Conservation (phyloP, 2,888 invertebrate genomes). For the Rotaria sp. region DNA sequence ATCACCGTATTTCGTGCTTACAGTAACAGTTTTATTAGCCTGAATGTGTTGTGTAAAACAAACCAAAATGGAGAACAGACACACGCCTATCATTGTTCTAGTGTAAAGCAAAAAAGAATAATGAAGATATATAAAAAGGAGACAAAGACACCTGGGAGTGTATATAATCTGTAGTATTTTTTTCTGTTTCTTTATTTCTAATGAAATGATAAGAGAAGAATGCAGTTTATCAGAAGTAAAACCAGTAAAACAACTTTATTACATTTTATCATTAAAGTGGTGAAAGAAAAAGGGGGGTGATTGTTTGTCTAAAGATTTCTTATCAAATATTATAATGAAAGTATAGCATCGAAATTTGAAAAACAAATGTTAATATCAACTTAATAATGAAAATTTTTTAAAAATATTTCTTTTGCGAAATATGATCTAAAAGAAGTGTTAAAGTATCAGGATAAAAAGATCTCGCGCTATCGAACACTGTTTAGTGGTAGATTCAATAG, state of each 20-base stretch:
- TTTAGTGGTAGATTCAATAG: too few relatives aligned
- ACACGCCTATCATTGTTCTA: neutral
- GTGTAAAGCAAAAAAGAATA: neutral
- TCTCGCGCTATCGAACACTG: too few relatives aligned
- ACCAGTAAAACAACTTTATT: neutral
- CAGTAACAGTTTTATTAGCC: neutral
- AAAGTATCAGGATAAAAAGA: too few relatives aligned
- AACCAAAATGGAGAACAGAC: neutral
- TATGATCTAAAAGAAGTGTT: too few relatives aligned
- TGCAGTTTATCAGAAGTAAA: neutral
- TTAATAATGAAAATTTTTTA: too few relatives aligned
- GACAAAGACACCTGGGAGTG: neutral
- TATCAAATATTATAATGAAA: too few relatives aligned
- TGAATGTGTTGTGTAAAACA: neutral
- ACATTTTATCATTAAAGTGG: neutral
- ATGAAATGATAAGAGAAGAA: neutral
- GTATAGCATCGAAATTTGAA: too few relatives aligned
- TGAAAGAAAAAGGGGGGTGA: neutral
- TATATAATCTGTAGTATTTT: neutral
- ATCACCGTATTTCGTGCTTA: neutral
- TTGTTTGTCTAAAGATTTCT: too few relatives aligned
- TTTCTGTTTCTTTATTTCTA: neutral
- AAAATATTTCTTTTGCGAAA: too few relatives aligned
- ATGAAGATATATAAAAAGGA: neutral
- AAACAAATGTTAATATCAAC: too few relatives aligned